Base-by-base conservation (phyloP, 2,888 invertebrate genomes). In the Embidobia sp. region DNA sequence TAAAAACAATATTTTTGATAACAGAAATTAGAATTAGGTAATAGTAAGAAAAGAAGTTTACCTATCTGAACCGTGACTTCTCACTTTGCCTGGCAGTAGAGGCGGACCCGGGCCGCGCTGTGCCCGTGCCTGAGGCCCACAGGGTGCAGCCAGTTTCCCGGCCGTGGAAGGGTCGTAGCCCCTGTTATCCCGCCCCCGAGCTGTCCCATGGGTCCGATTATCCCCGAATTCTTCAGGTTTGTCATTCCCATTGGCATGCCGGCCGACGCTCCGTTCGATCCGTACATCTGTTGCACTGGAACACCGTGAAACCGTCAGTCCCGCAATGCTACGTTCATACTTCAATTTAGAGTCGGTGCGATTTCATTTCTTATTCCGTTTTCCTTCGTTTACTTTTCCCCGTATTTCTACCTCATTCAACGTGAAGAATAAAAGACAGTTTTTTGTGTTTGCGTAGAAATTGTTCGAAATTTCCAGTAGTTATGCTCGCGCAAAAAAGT, bases 81-180 rank as follows among this genome's bases (percentile, higher is more conserved):
- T 93, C 91, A 93, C 92, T 92, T 92, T 92, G 92, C 92, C 93
- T 92, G 93, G 94, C 93, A 92, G 92, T 92, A 92, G 92, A 92
- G 93, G 93, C 92, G 93, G 93, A 91, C 93, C 93, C 92, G 92
- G 92, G 93, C 94, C 94, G 93, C 93, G 94, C 93, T 92, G 94
- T 91, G 91, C 91, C 91, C 92, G 92, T 92, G 93, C 93, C 92
- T 91, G 92, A 91, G 92, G 94, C 95, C 96, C 96, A 94, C 96
- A 96, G 96, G 96, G 96, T 94, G 95, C 94, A 93, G 94, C 96
- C 95, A 96, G 96, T 96, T 96, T 96, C 96, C 96, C 96, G 95
- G 94, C 92, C 90, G 91, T 80, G 88, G 89, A 83, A 89, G 84
- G 80, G 89, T 90, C 80, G 89, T 90, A 75, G 89, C 89, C 83